phyloP scores from a whole-genome alignment of 2,888 invertebrate species.

The Platypus cylindrus region DNA sequence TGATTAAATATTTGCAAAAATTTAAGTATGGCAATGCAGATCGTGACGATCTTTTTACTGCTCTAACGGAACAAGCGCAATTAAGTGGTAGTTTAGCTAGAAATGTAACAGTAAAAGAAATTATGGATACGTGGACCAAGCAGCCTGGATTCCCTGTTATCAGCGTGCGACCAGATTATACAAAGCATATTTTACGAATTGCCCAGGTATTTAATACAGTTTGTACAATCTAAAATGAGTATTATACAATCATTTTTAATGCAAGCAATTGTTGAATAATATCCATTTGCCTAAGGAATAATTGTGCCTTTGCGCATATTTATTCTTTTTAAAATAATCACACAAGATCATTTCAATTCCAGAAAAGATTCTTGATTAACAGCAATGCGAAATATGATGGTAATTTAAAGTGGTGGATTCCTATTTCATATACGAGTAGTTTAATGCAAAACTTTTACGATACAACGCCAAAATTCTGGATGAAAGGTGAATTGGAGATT shows the following conservation, averaged over 20 bases:
- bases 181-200: slow-evolving; percentile 29
- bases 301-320: too few species aligned
- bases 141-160: slow-evolving; percentile 58
- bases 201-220: slow-evolving; percentile 31
- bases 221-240: too few species aligned
- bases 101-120: slow-evolving; percentile 39
- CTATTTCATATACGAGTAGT: slow-evolving; percentile 35
- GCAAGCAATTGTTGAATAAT: too few species aligned
- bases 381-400: slow-evolving; percentile 18
- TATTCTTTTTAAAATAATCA: too few species aligned
- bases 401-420: slow-evolving; percentile 37
- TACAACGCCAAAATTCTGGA: slow-evolving; percentile 38
- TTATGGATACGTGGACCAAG: slow-evolving; percentile 57
- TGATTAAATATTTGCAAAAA: slow-evolving; percentile 39
- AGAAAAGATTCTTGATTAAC: slow-evolving; percentile 32
- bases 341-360: too few species aligned
- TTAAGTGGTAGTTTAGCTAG: slow-evolving; percentile 28
- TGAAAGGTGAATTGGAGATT: slow-evolving; percentile 33
- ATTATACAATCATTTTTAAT: too few species aligned
- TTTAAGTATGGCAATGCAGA: slow-evolving; percentile 48
- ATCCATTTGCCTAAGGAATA: too few species aligned
- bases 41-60: slow-evolving; percentile 55
- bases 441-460: slow-evolving; percentile 26
- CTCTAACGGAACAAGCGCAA: slow-evolving; percentile 46
- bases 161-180: slow-evolving; percentile 37